phyloP scores from a whole-genome alignment of 1,140 invertebrate species.

The Bilobella aurantiaca region DNA sequence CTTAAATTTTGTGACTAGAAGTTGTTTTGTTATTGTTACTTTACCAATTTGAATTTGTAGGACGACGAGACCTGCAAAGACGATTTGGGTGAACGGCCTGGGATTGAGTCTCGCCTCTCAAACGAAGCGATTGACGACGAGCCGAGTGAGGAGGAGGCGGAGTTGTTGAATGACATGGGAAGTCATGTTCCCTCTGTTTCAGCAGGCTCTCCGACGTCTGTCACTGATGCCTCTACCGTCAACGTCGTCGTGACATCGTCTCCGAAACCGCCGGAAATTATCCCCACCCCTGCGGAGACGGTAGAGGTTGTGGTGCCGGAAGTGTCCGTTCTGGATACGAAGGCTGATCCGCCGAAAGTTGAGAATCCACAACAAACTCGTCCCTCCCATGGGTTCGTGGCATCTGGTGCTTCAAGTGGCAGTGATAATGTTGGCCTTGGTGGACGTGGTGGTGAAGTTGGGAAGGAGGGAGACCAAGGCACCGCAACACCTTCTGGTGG shows the following conservation, averaged over 20 bases:
- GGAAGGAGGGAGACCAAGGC: constrained; percentile 13
- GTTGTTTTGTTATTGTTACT: too few species aligned
- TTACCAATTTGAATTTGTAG: constrained; percentile 41
- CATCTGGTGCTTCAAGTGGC: constrained; percentile 3
- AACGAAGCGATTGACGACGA: constrained; percentile 32
- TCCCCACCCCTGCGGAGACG: not conserved
- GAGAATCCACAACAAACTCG: not conserved
- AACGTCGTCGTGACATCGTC: too few species aligned
- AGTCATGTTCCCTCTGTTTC: constrained; percentile 9
- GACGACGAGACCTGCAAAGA: constrained; percentile 70
- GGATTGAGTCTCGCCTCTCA: constrained; percentile 34
- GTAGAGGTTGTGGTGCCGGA: not conserved
- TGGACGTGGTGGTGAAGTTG: not conserved
- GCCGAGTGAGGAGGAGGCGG: constrained; percentile 34
- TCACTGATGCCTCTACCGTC: constrained; percentile 7
- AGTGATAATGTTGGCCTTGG: constrained; percentile 6
- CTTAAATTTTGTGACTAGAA: too few species aligned
- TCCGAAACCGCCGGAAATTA: not conserved
- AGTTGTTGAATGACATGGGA: constrained; percentile 18
- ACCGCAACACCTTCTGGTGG: not conserved
- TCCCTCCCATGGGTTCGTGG: constrained; percentile 4
- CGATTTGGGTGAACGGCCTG: constrained; percentile 24
- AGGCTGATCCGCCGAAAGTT: not conserved
- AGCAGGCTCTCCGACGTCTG: constrained; percentile 4
- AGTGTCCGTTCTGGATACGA: not conserved